A percentile compares a stretch with the other conserved stretches of the same genome.
Evolutionary conservation across 2,888 invertebrate species (phyloP).

Genomic region (Anarsia innoxiella): DNA sequence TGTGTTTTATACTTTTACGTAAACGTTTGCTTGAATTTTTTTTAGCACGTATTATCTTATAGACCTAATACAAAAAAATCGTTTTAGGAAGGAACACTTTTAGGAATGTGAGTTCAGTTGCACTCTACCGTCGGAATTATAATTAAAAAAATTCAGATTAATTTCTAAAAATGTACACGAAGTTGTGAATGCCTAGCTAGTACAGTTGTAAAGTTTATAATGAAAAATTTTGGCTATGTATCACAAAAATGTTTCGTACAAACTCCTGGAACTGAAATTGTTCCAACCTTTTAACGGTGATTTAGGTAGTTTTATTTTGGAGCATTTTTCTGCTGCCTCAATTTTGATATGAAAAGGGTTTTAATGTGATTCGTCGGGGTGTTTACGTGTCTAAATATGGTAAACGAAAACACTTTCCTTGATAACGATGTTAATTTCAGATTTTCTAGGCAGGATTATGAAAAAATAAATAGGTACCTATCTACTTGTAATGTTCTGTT

Average conservation of each 20-base stretch:
- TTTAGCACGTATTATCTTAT: neutral
- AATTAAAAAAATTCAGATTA: neutral
- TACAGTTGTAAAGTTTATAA: slow-evolving; percentile 3
- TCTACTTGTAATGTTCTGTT: no score
- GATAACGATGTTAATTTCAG: no score
- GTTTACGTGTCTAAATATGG: no score
- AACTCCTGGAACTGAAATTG: slow-evolving; percentile 5
- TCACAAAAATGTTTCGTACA: slow-evolving; percentile 3
- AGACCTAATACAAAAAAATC: neutral
- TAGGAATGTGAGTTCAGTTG: neutral
- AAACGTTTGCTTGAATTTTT: neutral
- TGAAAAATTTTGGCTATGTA: slow-evolving; percentile 3
- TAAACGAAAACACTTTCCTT: no score
- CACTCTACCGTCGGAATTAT: neutral
- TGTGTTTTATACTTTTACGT: neutral
- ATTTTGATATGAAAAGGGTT: no score
- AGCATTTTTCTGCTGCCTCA: no score
- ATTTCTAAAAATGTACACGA: neutral
- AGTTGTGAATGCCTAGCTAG: neutral
- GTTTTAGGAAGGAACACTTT: no score
- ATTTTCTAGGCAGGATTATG: no score
- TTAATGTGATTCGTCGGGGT: no score
- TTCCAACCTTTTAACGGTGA: slow-evolving; percentile 5
- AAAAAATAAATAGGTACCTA: no score
- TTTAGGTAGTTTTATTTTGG: slow-evolving; percentile 1